Evolutionary conservation across 23 tunicate species (phyloP).

Genomic region (Halocynthia aurantium): DNA sequence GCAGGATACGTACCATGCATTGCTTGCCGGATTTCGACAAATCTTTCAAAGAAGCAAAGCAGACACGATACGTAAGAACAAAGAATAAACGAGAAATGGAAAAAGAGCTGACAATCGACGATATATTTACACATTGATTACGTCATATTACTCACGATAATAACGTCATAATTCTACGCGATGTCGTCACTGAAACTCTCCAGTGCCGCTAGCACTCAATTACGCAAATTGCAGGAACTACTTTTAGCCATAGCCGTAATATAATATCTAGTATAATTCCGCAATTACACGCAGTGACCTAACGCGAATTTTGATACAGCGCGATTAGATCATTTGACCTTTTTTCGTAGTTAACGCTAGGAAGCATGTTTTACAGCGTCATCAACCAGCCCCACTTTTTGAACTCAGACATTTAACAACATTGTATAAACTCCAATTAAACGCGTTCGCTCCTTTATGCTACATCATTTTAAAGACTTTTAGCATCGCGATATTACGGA

Average conservation of each 20-base stretch:
- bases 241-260: background rate
- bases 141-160: too few species aligned
- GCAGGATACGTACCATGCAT: slow-evolving; percentile 64
- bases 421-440: too few species aligned
- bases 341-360: too few species aligned
- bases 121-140: slow-evolving; percentile 32
- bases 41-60: slow-evolving; percentile 61
- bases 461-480: too few species aligned
- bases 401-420: too few species aligned
- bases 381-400: too few species aligned
- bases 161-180: too few species aligned
- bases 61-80: slow-evolving; percentile 66
- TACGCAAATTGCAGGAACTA: background rate
- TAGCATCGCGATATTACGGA: too few species aligned
- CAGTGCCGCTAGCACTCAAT: background rate
- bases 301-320: background rate
- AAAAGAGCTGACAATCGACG: slow-evolving; percentile 39
- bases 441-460: too few species aligned
- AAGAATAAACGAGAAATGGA: slow-evolving; percentile 70
- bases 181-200: too few species aligned
- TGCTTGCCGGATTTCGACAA: slow-evolving; percentile 50
- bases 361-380: too few species aligned
- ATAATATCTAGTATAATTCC: background rate
- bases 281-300: background rate
- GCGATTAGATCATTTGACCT: too few species aligned